Evolutionary conservation across 1,140 invertebrate species (phyloP), one percentile per base, ranked within the genome.

Genomic region (Pogonomyrmex californicus): DNA sequence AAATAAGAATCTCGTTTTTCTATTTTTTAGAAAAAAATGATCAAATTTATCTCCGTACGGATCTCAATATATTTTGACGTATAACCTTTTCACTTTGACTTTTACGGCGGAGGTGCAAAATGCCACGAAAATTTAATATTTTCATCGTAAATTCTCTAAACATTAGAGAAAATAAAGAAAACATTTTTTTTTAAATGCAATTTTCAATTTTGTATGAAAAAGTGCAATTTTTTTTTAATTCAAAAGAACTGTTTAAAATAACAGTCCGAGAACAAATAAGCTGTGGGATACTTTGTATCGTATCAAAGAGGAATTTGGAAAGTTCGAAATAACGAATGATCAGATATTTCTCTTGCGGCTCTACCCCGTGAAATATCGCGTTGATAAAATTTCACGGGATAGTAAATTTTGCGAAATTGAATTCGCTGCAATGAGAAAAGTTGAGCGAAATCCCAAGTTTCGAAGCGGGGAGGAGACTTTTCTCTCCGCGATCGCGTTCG

Each of bases 341-440:
- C 14, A 17, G 44, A 78, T 36, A n/a, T 51, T 63, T 78, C 23
- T 23, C 23, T 38, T 78, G 38, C 38, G 51, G 41, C n/a, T 30
- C n/a, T 30, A n/a, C 7, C 44, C 33, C 41, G 38, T 75, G 54
- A 75, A 60, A 83, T 83, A 83, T 60, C 30, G 14, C 54, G 47
- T 49, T 62, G 68, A 83, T 83, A 70, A 60, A 49, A 73, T 75
- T 75, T 83, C 41, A 62, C 68, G n/a, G 12, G 38, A 75, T 30
- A 62, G 54, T 60, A 60, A 75, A 51, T 60, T 49, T 56, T 30
- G 68, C 54, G 54, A 23, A 73, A 73, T 75, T 83, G 79, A 75
- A 83, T 83, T 62, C 41, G 68, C 17, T n/a, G 41, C 66, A 10
- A 83, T 75, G 68, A 62, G 68, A 83, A 83, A 83, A 83, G 79